Evolutionary conservation across 2,888 invertebrate species (phyloP).

Genomic region (Strigamia maritima): DNA sequence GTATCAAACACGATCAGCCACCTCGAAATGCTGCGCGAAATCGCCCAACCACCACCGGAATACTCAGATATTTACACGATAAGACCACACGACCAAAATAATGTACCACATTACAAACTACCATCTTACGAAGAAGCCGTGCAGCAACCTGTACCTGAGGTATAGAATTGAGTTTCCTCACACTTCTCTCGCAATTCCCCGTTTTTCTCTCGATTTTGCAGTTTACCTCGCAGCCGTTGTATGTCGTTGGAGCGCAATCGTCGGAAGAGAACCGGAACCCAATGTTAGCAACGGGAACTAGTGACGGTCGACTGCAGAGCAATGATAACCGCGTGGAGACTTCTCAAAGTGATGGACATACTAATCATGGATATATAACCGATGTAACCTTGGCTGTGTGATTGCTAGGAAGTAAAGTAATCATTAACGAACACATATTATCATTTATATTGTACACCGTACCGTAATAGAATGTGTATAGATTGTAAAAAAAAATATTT

Average conservation of each 20-base stretch:
- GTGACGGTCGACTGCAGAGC: no score
- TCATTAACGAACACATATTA: no score
- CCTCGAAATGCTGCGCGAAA: background rate
- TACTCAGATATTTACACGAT: slow-evolving; percentile 35
- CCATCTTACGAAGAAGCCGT: slow-evolving; percentile 42
- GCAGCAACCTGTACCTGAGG: background rate
- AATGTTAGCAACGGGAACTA: no score
- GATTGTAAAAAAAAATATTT: no score
- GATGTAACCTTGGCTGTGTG: no score
- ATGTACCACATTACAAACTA: slow-evolving; percentile 38
- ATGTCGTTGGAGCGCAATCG: background rate
- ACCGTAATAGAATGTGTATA: no score
- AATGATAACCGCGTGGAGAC: no score
- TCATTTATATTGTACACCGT: no score
- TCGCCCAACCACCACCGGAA: slow-evolving; percentile 9
- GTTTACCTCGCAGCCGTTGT: background rate
- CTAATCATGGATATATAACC: no score
- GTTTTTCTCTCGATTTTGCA: background rate
- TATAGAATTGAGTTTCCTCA: background rate
- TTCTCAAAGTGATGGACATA: no score
- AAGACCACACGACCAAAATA: background rate
- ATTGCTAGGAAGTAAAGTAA: no score
- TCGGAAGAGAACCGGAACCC: background rate
- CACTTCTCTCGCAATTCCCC: no score
- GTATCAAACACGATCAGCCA: background rate